Evolutionary conservation across 2,888 invertebrate species (phyloP), one percentile per base, ranked within the genome.

Genomic region (Stramonita haemastoma): DNA sequence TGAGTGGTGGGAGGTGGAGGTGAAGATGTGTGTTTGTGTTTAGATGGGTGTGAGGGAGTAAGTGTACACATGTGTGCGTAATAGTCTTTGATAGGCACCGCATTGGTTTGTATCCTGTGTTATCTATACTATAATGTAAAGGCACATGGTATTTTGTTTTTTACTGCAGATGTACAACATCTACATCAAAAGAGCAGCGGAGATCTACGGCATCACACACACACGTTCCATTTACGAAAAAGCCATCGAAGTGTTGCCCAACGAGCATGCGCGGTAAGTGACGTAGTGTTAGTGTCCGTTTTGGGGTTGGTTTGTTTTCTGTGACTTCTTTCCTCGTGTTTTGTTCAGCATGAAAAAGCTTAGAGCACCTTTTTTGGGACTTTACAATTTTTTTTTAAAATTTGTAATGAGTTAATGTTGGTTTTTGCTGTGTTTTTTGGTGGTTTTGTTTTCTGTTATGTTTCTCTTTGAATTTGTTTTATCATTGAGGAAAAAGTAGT

Each of bases 141-240:
- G 79, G 15, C 79, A 79, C 19, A 79, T 0, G 0, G 11, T 22
- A 22, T 79, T 34, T 79, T 0, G n/a, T n/a, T 6, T 32, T 34
- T 26, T 0, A 22, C 11, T 86, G 77, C 95, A 97, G 97, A 98
- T 99, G 97, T 99, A 98, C 96, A 99, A 99, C 96, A 98, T 99
- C 93, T 99, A 99, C 95, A 98, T 99, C 89, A 99, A 99, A 96
- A 98, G 99, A 96, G 99, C 99, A 26, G 99, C 99, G 0, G 99
- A 99, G 96, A 98, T 99, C 93, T 99, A 99, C 96, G 99, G 99
- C 6, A 97, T 99, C 4, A 99, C 99, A 0, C 98, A 99, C 96
- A 99, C 99, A 0, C 97, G 99, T 79, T 98, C 98, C 95, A 99
- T 99, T 93, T 99, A 99, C 96, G 99, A 99, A 96, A 98, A 98